These are phyloP conservation scores for Pycnonotus jocosus DNA, from an alignment of 2,113 vertebrate species.

Conservation along the genomic window DNA sequence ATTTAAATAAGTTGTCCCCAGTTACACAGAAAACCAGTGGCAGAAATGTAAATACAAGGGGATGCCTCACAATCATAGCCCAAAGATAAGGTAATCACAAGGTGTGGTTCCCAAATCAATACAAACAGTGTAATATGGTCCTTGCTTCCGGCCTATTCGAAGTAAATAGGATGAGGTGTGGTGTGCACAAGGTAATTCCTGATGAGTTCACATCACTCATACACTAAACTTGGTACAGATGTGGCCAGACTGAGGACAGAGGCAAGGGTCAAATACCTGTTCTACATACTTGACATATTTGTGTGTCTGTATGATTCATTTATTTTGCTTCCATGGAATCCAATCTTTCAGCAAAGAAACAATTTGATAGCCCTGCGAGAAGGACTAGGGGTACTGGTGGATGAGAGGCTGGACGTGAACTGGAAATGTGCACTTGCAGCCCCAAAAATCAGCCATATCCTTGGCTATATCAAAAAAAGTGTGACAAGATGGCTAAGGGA, in stretches of 20 bases:
- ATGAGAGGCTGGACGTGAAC: not conserved
- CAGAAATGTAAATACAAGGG: not conserved
- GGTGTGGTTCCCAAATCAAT: slow-evolving; percentile 27
- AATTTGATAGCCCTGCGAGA: not conserved
- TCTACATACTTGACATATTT: not conserved
- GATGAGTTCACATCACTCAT: not conserved
- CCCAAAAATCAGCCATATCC: not conserved
- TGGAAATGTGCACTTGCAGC: not conserved
- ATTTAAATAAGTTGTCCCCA: not conserved
- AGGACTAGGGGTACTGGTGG: no score
- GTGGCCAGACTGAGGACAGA: not conserved
- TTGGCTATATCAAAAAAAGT: not conserved
- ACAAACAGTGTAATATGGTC: not conserved
- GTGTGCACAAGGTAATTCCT: not conserved
- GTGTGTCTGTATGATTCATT: not conserved
- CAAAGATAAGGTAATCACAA: slow-evolving; percentile 55
- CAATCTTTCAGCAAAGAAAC: not conserved
- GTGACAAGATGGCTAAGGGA: fast-evolving
- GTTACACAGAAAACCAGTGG: not conserved
- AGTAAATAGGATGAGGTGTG: slow-evolving; percentile 39
- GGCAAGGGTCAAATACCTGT: not conserved
- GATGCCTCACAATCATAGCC: slow-evolving; percentile 5
- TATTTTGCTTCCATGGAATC: not conserved
- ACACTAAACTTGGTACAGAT: not conserved
- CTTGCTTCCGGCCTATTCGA: not conserved